Base-by-base conservation (phyloP, 2,113 vertebrate species). In the Chascanopsetta lugubris region DNA sequence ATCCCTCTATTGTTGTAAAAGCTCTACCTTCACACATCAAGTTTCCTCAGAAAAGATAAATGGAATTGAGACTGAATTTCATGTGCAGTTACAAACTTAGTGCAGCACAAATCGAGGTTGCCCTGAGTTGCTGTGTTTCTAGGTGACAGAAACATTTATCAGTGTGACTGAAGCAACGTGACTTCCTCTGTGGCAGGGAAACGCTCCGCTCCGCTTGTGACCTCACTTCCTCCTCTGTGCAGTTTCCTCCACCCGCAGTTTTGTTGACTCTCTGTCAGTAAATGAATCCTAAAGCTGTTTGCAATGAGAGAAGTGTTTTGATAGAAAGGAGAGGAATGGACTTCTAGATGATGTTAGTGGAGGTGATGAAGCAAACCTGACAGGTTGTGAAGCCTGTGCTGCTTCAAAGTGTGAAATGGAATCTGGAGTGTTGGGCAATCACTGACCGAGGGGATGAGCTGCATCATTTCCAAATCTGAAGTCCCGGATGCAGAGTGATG, bases 211-310 rank as follows among this genome's bases (percentile, higher is more conserved):
- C 9, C 55, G 59, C 56, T 42, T 47, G 27, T 84, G 77, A 86
- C 60, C 42, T 85, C 70, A 86, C 61, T 69, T 76, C 62, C 66
- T 67, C 66, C 47, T 57, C 21, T 45, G 17, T 53, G 21, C 22
- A 32, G 47, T 62, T 65, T 79, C 69, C 63, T 59, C 50, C 17
- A 50, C 38, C 58, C 27, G 24, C 29, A 55, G 25, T 21, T 5
- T 22, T 34, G 24, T 51, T 49, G 13, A 60, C 11, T 56, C 26
- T 36, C n/a, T 30, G 7, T 36, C 30, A 22, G 20, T 43, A 2
- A 18, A 29, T 43, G 17, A 1, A 48, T 25, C 17, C 34, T 17
- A 7, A 13, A 8, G 9, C 8, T 3, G 20, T 8, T 38, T 47
- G 0, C 10, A 5, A 32, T 24, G 1, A 4, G 12, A 20, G 18